phyloP scores from a whole-genome alignment of 2,888 invertebrate genomes.

The Diachrysia chrysitis region DNA sequence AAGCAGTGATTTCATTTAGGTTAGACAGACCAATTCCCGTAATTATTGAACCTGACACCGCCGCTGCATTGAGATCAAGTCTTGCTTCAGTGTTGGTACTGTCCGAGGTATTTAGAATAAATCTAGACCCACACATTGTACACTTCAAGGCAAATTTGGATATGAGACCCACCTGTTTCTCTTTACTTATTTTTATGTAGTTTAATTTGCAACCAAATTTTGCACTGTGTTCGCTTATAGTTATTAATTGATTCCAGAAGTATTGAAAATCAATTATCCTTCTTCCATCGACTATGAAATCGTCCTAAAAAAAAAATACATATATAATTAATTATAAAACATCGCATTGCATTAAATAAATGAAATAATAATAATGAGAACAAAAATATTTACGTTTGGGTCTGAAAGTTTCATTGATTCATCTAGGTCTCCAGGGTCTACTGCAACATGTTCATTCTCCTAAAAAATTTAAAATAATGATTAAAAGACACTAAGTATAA shows the following conservation, averaged over 20 bases:
- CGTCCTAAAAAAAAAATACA: slow-evolving; percentile 8
- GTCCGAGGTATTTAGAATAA: too few relatives aligned
- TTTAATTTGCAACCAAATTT: slow-evolving; percentile 12
- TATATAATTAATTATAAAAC: background rate
- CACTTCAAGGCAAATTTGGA: too few relatives aligned
- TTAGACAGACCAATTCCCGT: slow-evolving; percentile 23
- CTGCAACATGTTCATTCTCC: too few relatives aligned
- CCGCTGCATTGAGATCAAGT: background rate
- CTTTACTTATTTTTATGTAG: too few relatives aligned
- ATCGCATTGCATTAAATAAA: background rate
- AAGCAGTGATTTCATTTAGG: slow-evolving; percentile 28
- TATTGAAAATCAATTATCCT: slow-evolving; percentile 14
- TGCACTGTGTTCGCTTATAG: slow-evolving; percentile 15
- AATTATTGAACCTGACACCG: background rate
- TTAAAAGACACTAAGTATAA: too few relatives aligned
- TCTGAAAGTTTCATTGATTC: background rate
- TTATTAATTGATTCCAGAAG: slow-evolving; percentile 14
- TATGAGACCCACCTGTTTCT: too few relatives aligned
- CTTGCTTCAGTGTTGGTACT: too few relatives aligned
- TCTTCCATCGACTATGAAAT: slow-evolving; percentile 15
- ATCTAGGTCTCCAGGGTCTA: background rate
- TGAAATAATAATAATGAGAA: background rate
- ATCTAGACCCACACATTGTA: too few relatives aligned
- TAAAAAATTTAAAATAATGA: too few relatives aligned
- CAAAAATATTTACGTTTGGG: background rate